These are phyloP conservation scores for Panthera uncia DNA, from an alignment of 2,113 vertebrate genomes.

Conservation along the genomic window DNA sequence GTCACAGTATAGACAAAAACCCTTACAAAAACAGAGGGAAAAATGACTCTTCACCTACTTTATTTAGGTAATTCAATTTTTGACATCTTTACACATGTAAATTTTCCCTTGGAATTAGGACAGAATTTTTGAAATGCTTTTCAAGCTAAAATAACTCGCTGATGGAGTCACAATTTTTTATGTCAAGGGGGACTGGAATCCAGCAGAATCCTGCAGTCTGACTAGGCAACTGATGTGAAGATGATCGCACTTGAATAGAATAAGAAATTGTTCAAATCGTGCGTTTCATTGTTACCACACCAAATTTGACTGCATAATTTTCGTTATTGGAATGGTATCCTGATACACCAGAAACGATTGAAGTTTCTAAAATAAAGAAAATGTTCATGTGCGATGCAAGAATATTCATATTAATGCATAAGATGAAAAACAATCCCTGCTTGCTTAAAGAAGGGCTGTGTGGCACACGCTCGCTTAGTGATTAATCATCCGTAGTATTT, in stretches of 20 bases:
- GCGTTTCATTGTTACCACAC: neutral
- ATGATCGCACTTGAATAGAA: neutral
- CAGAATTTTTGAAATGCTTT: constrained; percentile 15
- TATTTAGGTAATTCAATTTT: constrained; percentile 13
- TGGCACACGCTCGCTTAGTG: constrained; percentile 14
- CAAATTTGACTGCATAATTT: constrained; percentile 19
- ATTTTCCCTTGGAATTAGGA: neutral
- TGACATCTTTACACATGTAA: neutral
- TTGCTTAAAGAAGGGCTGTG: neutral
- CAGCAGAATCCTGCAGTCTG: constrained; percentile 25
- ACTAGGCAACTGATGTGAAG: neutral
- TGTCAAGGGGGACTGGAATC: constrained; percentile 3
- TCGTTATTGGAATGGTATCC: constrained; percentile 14
- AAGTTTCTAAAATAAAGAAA: constrained; percentile 22
- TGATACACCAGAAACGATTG: neutral
- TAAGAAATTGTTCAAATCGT: neutral
- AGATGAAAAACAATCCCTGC: neutral
- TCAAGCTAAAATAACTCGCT: constrained; percentile 22
- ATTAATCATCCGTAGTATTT: neutral
- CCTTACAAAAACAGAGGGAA: neutral
- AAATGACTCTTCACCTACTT: neutral
- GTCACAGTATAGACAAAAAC: neutral
- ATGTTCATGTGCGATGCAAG: neutral
- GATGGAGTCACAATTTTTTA: neutral
- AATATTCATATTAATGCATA: constrained; percentile 40